Conservation (phyloP, 2,797 vertebrate species). For the Dendrocincla fuliginosa region DNA sequence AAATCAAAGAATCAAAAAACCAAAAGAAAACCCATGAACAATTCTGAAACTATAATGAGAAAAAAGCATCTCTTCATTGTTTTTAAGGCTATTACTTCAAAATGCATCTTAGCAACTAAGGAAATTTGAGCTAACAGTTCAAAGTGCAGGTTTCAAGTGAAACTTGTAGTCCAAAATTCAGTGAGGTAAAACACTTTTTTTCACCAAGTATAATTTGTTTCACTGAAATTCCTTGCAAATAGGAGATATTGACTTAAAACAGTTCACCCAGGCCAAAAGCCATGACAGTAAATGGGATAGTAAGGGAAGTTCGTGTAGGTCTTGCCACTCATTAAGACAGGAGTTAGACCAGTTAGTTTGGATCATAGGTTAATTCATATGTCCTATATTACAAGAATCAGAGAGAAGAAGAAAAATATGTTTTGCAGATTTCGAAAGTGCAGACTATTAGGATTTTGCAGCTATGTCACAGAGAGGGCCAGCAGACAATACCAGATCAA, state of each 20-base stretch:
- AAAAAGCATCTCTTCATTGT: fast-evolving
- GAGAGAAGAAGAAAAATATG: neutral
- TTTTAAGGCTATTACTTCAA: neutral
- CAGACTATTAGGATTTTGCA: neutral
- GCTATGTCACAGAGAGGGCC: neutral
- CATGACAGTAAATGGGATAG: neutral
- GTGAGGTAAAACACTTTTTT: neutral
- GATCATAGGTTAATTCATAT: neutral
- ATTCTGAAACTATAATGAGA: neutral
- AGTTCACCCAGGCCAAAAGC: neutral
- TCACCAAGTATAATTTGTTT: neutral
- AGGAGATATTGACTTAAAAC: neutral
- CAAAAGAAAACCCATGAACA: too few species aligned
- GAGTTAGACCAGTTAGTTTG: neutral
- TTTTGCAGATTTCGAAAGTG: neutral
- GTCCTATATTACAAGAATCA: neutral
- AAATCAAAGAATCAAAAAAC: too few species aligned
- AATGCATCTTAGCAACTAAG: neutral
- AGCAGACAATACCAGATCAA: neutral
- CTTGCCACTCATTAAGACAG: neutral
- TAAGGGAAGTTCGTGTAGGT: neutral
- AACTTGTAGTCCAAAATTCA: neutral
- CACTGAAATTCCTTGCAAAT: neutral
- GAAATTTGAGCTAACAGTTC: neutral
- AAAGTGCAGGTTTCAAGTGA: neutral